Percentiles rank a stretch among this genome's conserved stretches.
These are phyloP conservation scores for Dendrolimus punctatus DNA, from an alignment of 1,140 invertebrate species.

Conservation along the genomic window DNA sequence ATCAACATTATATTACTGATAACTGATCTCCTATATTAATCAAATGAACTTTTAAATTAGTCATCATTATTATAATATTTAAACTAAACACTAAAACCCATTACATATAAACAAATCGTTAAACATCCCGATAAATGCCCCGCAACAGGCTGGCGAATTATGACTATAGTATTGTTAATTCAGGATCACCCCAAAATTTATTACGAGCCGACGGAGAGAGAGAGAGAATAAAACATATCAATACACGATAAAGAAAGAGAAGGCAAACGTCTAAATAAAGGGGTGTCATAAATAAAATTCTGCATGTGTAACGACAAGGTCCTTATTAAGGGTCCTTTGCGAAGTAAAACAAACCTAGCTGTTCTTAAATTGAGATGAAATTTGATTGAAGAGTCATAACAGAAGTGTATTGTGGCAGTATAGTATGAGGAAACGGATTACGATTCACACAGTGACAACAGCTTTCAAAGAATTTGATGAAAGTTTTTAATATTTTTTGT, in stretches of 20 bases:
- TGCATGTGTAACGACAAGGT: conserved; percentile 30
- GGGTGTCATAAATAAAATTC: conserved; percentile 45
- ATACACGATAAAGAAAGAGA: conserved; percentile 17
- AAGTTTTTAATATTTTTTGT: conserved; percentile 27
- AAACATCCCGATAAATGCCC: conserved; percentile 21
- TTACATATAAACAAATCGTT: conserved; percentile 11
- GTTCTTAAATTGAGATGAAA: conserved; percentile 3
- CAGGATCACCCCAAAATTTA: conserved; percentile 36
- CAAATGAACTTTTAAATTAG: no score
- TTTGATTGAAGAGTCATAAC: conserved; percentile 4
- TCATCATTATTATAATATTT: neutral
- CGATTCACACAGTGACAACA: conserved; percentile 21
- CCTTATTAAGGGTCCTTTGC: conserved; percentile 9
- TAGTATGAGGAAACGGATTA: conserved; percentile 36
- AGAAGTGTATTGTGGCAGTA: conserved; percentile 23
- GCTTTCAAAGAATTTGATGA: conserved; percentile 31
- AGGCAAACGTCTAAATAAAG: conserved; percentile 28
- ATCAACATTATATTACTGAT: no score
- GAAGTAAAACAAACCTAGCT: conserved; percentile 10
- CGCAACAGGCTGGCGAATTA: conserved; percentile 34
- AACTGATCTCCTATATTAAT: no score
- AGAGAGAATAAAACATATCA: conserved; percentile 15
- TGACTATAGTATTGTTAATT: conserved; percentile 40
- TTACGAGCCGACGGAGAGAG: conserved; percentile 20
- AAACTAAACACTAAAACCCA: conserved; percentile 3